These are phyloP conservation scores for Ditula angustiorana DNA, from an alignment of 2,888 invertebrate species.

Conservation along the genomic window DNA sequence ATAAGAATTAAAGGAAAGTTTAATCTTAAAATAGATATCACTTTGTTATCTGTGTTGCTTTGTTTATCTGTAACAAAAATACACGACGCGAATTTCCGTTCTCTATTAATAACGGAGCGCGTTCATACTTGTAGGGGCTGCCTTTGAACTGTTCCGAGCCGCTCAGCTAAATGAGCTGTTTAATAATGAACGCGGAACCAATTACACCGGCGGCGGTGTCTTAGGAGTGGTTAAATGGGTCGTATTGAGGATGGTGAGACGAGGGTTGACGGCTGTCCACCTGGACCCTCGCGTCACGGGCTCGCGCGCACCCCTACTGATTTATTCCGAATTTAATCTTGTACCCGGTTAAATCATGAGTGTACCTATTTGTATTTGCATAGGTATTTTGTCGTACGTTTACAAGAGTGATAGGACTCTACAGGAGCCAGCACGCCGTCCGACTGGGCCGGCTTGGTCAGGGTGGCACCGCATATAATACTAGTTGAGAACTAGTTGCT, in stretches of 20 bases:
- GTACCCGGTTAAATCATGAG: conserved; percentile 28
- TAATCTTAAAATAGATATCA: neutral
- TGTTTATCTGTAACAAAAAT: conserved; percentile 1
- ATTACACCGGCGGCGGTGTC: conserved; percentile 42
- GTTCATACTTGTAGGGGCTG: conserved; percentile 11
- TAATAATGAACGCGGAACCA: conserved; percentile 45
- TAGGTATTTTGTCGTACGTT: conserved; percentile 12
- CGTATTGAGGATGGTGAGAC: conserved; percentile 51
- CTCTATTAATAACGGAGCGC: conserved; percentile 24
- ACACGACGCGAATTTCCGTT: neutral
- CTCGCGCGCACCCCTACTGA: conserved; percentile 41
- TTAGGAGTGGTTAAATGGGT: conserved; percentile 47
- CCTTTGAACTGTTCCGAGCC: conserved; percentile 16
- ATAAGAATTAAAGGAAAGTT: too few relatives aligned
- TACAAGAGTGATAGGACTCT: neutral
- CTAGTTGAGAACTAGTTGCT: too few relatives aligned
- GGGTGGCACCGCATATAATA: too few relatives aligned
- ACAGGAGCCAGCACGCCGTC: too few relatives aligned
- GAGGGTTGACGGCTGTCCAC: conserved; percentile 70
- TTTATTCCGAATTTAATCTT: conserved; percentile 40
- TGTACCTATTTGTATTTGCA: too few relatives aligned
- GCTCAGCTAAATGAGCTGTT: conserved; percentile 39
- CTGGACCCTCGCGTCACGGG: conserved; percentile 55
- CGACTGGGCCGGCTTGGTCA: too few relatives aligned
- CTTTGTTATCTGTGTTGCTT: neutral